These are phyloP conservation scores for Erebia aethiops DNA, from an alignment of 2,888 invertebrate genomes.

Conservation along the genomic window DNA sequence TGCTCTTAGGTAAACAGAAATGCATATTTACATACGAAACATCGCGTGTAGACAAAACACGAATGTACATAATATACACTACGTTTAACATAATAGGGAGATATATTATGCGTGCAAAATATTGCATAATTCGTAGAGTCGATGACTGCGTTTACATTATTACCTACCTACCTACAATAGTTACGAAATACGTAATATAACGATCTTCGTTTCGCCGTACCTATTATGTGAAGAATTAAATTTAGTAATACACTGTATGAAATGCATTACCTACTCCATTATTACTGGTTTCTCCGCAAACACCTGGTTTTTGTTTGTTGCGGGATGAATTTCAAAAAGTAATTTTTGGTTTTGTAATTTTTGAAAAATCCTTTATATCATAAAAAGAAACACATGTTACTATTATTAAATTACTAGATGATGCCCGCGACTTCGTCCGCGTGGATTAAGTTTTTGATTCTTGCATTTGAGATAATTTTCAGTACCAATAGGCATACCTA, in stretches of 20 bases:
- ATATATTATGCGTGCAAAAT: constrained; percentile 38
- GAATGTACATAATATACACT: constrained; percentile 25
- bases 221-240: constrained; percentile 2
- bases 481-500: too few species aligned
- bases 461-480: too few species aligned
- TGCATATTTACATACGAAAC: constrained; percentile 38
- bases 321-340: neutral
- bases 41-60: constrained; percentile 41
- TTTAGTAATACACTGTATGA: neutral
- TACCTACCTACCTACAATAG: constrained; percentile 18
- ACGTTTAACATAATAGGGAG: constrained; percentile 37
- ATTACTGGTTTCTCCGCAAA: neutral
- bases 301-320: too few species aligned
- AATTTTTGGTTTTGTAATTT: neutral
- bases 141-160: constrained; percentile 29
- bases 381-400: too few species aligned
- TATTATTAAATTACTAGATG: too few species aligned
- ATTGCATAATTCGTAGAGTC: constrained; percentile 34
- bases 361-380: too few species aligned
- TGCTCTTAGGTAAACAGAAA: constrained; percentile 13
- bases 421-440: too few species aligned
- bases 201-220: neutral
- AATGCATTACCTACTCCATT: neutral
- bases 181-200: constrained; percentile 20
- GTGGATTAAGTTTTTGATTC: too few species aligned